These are phyloP conservation scores for Otolemur garnettii DNA, from an alignment of 2,113 vertebrate genomes.

Conservation along the genomic window DNA sequence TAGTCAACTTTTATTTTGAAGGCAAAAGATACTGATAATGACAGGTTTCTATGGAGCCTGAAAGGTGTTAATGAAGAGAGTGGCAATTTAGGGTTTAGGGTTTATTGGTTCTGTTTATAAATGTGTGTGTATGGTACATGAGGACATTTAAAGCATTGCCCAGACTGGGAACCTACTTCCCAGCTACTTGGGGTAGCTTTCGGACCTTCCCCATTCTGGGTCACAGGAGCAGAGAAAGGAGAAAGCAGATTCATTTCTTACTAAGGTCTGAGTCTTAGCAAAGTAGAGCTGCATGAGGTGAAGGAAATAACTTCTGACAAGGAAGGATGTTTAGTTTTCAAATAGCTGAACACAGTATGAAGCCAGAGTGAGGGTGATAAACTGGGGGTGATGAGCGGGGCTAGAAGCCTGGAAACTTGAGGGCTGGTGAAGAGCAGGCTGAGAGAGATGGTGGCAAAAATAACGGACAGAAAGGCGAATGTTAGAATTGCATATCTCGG, in stretches of 20 bases:
- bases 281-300: neutral
- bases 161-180: neutral
- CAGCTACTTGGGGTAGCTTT: neutral
- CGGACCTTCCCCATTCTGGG: neutral
- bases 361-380: neutral
- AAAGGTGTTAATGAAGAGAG: neutral
- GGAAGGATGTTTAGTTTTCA: neutral
- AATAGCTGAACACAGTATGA: neutral
- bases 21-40: neutral
- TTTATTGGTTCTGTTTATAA: neutral
- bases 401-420: neutral
- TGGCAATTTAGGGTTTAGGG: neutral
- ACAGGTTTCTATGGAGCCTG: neutral
- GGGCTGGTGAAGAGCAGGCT: neutral
- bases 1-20: neutral
- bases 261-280: neutral
- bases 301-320: neutral
- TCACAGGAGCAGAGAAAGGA: neutral
- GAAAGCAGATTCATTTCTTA: neutral
- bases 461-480: neutral
- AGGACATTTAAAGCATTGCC: neutral
- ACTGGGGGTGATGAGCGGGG: neutral
- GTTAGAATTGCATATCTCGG: neutral
- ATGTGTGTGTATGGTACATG: too few species aligned
- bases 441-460: neutral